phyloP scores from a whole-genome alignment of 2,888 invertebrate species.

The Drosophila testacea region DNA sequence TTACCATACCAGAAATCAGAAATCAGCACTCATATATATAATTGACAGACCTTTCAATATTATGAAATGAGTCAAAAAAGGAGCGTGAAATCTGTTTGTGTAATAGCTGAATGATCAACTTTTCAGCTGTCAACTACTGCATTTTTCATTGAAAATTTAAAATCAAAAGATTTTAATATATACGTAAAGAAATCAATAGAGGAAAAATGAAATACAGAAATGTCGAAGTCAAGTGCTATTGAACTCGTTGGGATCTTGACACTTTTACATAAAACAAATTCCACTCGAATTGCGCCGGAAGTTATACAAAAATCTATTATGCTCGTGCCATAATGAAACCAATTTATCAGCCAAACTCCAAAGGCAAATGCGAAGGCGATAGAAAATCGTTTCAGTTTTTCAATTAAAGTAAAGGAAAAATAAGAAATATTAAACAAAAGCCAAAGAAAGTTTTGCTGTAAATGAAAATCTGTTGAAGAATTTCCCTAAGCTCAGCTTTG shows the following conservation, averaged over 20 bases:
- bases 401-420: conserved; percentile 62
- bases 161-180: conserved; percentile 44
- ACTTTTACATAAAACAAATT: conserved; percentile 49
- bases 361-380: conserved; percentile 35
- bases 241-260: conserved; percentile 59
- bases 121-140: conserved; percentile 75
- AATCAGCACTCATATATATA: conserved; percentile 54
- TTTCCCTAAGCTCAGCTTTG: conserved; percentile 78
- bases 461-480: conserved; percentile 79
- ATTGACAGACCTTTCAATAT: conserved; percentile 78
- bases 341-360: conserved; percentile 64
- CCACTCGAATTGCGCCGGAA: conserved; percentile 64
- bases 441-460: conserved; percentile 68
- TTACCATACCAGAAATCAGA: conserved; percentile 66
- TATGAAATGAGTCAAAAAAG: conserved; percentile 64
- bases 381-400: conserved; percentile 61
- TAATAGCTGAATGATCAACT: conserved; percentile 60
- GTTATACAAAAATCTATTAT: conserved; percentile 68
- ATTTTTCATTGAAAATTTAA: conserved; percentile 45
- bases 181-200: conserved; percentile 38
- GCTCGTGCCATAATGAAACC: conserved; percentile 64
- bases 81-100: conserved; percentile 54
- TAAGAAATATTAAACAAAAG: conserved; percentile 63
- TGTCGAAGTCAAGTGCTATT: conserved; percentile 69
- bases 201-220: conserved; percentile 27